These are phyloP conservation scores for Andrena chrysosceles DNA, from an alignment of 2,888 invertebrate genomes.

Conservation along the genomic window DNA sequence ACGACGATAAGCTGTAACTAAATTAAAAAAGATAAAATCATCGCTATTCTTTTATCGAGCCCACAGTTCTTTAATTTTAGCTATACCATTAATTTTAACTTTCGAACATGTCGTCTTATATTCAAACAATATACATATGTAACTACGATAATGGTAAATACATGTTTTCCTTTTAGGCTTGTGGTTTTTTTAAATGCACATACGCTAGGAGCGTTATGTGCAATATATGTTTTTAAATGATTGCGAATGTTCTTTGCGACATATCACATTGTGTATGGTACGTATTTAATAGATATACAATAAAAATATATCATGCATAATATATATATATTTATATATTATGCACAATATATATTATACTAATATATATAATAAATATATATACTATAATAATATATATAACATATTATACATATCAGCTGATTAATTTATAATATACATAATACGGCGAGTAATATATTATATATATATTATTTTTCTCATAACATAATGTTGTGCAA, in stretches of 20 bases:
- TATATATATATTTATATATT: background rate
- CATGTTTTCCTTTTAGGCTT: background rate
- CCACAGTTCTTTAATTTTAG: background rate
- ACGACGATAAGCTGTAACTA: background rate
- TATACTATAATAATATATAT: background rate
- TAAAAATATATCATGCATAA: slow-evolving; percentile 5
- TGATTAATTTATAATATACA: background rate
- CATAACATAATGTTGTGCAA: slow-evolving; percentile 14
- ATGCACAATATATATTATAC: no score
- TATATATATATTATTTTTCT: slow-evolving; percentile 17
- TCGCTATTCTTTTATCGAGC: slow-evolving; percentile 2
- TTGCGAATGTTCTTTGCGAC: background rate
- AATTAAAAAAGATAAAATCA: slow-evolving; percentile 5
- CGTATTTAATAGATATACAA: background rate
- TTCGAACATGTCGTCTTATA: background rate
- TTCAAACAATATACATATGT: slow-evolving; percentile 5
- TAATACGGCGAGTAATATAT: background rate
- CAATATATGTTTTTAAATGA: background rate
- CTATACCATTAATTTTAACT: background rate
- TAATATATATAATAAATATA: background rate
- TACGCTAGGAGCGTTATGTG: slow-evolving; percentile 2
- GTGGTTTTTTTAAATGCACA: background rate
- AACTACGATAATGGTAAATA: background rate
- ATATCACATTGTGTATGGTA: background rate
- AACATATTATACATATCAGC: background rate